Base-by-base conservation (phyloP, 2,888 invertebrate genomes). In the Odontothrips loti region DNA sequence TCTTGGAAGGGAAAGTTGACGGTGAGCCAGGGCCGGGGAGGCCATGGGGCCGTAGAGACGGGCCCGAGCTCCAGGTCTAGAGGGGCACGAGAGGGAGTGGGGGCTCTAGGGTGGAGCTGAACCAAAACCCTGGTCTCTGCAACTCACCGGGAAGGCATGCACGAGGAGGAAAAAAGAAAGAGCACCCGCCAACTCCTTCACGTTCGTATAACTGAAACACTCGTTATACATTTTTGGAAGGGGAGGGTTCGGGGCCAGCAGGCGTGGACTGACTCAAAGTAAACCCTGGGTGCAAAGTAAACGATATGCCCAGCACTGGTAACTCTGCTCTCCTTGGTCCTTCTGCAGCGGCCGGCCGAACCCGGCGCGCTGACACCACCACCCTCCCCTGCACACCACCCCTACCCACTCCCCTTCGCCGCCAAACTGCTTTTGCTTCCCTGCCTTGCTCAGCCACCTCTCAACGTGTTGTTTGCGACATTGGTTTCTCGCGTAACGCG, bases 401-500 rank as follows among this genome's bases (percentile, higher is more conserved):
- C 68, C 68, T 1, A 43, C 11, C 58, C 58, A 6, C 58, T 58
- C 58, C 51, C 51, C 58, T 58, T 15, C 11, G 20, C 11, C 58
- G 58, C 34, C 34, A 43, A 58, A 17, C n/a, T 58, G 17, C 58
- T 15, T 58, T 27, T 23, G 58, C 58, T 17, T 15, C 58, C 8
- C 68, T 23, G 23, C n/a, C 68, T 17, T 27, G 27, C 34, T 43
- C 34, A 43, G 34, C 34, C 34, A 43, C 68, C 68, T 23, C 68
- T 75, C 68, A 75, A 75, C 68, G 68, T 75, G 68, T 75, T 75
- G 68, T 75, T 27, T 75, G 68, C 68, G 68, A 75, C 68, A 75
- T 75, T 75, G 68, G 68, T 75, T 75, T 27, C 68, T 75, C 68
- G 68, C 68, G 68, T 75, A 75, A 75, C 68, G 68, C 68, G 68